Evolutionary conservation across 2,888 invertebrate species (phyloP), one percentile per base, ranked within the genome.

Genomic region (Heteromurus nitidus): DNA sequence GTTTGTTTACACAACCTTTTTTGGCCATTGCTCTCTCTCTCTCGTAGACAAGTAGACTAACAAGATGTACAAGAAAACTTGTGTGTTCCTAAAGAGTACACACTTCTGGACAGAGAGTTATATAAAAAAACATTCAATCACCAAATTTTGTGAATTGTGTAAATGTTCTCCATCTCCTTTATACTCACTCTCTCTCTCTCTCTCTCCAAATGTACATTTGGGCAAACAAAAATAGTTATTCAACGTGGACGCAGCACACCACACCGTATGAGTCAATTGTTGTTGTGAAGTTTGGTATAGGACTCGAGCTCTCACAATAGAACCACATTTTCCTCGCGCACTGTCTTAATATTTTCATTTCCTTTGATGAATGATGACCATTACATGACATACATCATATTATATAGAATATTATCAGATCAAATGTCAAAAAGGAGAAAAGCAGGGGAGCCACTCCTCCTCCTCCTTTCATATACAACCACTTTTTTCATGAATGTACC

Each of bases 381-480:
- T 31, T 73, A 53, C 55, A 28, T 58, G 72, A 60, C n/a, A 60
- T 60, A 16, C 60, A 60, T 28, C 16, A 28, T 62, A 7, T 62
- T 36, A 2, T 64, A 36, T 60, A 16, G 26, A 64, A 36, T 18
- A 64, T 75, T 75, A 75, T 75, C 75, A n/a, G 75, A 75, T 75
- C 30, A 67, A 11, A 67, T 58, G 75, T 67, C 75, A 75, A 24
- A 36, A 53, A 31, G 30, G 72, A 55, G 36, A 24, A 28, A 7
- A 64, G 55, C 64, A 30, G 24, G n/a, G 16, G 18, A 47, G 26
- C 67, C 67, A 67, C 47, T 47, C 67, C 65, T 58, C 26, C 58
- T 58, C 30, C n/a, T n/a, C n/a, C n/a, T 5, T 3, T 42, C 30
- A 3, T 16, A 58, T 3, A 13, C 7, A n/a, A 50, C 20, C 20